phyloP scores from a whole-genome alignment of 2,797 vertebrate genomes.

The Stomatorhinus walkeri region DNA sequence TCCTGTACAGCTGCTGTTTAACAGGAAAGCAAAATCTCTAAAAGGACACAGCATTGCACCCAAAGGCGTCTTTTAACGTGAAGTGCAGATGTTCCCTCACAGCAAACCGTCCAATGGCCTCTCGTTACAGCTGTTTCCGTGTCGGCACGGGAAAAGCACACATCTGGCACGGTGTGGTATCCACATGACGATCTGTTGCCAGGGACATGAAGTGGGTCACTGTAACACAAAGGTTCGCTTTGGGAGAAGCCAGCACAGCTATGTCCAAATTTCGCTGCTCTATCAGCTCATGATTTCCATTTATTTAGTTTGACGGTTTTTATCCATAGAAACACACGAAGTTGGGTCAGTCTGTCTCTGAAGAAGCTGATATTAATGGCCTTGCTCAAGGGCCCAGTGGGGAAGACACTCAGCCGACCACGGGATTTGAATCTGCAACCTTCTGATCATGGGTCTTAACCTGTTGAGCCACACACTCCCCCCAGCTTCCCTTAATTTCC shows the following conservation, averaged over 20 bases:
- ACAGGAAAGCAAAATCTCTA: not conserved
- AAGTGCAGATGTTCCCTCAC: not conserved
- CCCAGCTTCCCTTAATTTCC: not conserved
- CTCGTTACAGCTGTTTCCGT: not conserved
- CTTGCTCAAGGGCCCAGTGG: not conserved
- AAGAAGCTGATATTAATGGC: not conserved
- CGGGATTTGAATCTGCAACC: not conserved
- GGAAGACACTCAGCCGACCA: not conserved
- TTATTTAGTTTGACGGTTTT: not conserved
- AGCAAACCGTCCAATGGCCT: not conserved
- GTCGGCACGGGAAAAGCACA: not conserved
- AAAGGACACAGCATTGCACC: not conserved
- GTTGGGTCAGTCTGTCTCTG: not conserved
- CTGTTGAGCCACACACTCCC: not conserved
- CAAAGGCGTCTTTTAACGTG: not conserved
- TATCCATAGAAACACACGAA: not conserved
- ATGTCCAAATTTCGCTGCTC: not conserved
- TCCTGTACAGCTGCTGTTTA: not conserved
- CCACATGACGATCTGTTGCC: not conserved
- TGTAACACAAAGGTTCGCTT: not conserved
- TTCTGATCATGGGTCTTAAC: not conserved
- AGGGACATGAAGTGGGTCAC: not conserved
- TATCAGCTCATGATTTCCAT: not conserved
- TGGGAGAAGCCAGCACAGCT: not conserved
- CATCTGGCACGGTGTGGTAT: not conserved